These are phyloP conservation scores for Subanguina moxae DNA, from an alignment of 1,140 invertebrate species.

Conservation along the genomic window DNA sequence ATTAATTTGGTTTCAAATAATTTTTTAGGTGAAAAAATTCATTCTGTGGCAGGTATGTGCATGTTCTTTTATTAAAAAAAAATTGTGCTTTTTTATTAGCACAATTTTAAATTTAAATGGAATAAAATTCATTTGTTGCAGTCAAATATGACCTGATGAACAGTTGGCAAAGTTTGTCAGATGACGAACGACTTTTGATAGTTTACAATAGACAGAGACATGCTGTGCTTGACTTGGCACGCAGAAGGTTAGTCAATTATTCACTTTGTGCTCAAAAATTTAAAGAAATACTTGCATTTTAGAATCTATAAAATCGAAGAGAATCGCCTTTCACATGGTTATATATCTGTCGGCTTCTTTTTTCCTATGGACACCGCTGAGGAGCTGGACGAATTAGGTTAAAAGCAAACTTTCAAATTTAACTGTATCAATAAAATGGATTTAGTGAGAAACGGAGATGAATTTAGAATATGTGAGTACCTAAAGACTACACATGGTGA, in stretches of 20 bases:
- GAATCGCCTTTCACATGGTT: slow-evolving; percentile 31
- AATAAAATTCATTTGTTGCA: slow-evolving; percentile 19
- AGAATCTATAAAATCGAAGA: slow-evolving; percentile 36
- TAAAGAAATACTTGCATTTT: background rate
- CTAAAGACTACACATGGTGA: slow-evolving; percentile 13
- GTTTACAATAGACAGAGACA: slow-evolving; percentile 32
- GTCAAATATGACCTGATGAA: slow-evolving; percentile 32
- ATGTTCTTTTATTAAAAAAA: background rate
- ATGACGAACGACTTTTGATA: slow-evolving; percentile 25
- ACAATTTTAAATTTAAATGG: too few relatives aligned
- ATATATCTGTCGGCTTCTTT: slow-evolving; percentile 34
- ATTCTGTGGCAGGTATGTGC: background rate
- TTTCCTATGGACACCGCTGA: slow-evolving; percentile 36
- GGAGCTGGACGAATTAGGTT: slow-evolving; percentile 35
- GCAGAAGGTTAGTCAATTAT: slow-evolving; percentile 25
- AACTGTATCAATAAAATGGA: background rate
- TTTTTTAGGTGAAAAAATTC: background rate
- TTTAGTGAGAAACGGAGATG: slow-evolving; percentile 28
- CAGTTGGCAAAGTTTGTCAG: slow-evolving; percentile 28
- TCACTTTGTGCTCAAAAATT: background rate
- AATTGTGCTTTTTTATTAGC: too few relatives aligned
- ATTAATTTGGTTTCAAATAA: background rate
- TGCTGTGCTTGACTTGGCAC: slow-evolving; percentile 30
- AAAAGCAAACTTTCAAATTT: background rate
- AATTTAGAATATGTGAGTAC: slow-evolving; percentile 40